Base-by-base conservation (phyloP, 2,888 invertebrate species). In the Mesorhabditis sp. region DNA sequence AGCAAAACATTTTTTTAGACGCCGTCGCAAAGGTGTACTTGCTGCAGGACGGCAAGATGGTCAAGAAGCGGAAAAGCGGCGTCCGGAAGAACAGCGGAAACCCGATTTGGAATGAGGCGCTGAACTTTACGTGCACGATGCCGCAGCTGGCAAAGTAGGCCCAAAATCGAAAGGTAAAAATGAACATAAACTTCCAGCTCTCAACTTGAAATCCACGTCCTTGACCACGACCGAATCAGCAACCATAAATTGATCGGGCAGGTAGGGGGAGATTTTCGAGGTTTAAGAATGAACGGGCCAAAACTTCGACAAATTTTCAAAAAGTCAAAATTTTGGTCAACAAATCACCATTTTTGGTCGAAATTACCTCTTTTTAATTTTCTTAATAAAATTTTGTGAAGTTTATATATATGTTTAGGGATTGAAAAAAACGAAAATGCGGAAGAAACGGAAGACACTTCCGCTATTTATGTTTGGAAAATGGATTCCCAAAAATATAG, bases 71-170 rank as follows among this genome's bases (percentile, higher is more conserved):
- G 72, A 89, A 88, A 77, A 88, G 89, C 0, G 86, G 86, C n/a
- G 87, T 88, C 4, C 87, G 88, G 45, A 87, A 88, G 62, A 88
- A 88, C 76, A 88, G 87, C 3, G 86, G 87, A 4, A 86, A 84
- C 74, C 89, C 89, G 0, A 87, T 88, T 2, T 89, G 89, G 86
- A 89, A 89, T 78, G 89, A 89, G 76, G 89, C 88, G 5, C 80
- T 89, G 63, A 88, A 87, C 42, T 89, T 89, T 79, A 87, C 88
- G 78, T 82, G 89, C 28, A 81, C 84, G 15, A 67, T 7, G 45
- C 4, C n/a, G 7, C 61, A 45, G 6, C 13, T 44, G 66, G 44
- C 7, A 10, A 41, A 43, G 44, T 13, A 43, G 13, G 66, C 67
- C n/a, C 7, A 58, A 41, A 41, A 67, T 7, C 61, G n/a, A 50